Percentiles rank a stretch among this genome's conserved stretches.
phyloP scores from a whole-genome alignment of 2,113 vertebrate genomes.

The Albula glossodonta region DNA sequence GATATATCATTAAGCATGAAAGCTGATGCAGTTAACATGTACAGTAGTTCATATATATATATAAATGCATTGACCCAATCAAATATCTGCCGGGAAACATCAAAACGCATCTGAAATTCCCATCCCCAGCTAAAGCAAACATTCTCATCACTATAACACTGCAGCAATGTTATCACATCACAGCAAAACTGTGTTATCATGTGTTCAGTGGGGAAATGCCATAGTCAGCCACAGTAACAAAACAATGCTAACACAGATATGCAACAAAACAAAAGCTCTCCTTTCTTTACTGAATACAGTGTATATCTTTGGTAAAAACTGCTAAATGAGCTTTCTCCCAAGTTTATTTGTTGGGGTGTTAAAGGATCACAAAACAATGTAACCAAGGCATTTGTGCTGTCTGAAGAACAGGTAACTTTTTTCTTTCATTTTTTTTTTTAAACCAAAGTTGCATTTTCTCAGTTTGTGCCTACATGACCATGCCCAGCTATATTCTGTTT shows the following conservation, averaged over 20 bases:
- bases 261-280: slow-evolving; percentile 47
- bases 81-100: not conserved
- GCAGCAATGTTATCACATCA: slow-evolving; percentile 2
- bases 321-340: slow-evolving; percentile 21
- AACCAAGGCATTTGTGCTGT: slow-evolving; percentile 74
- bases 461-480: slow-evolving; percentile 39
- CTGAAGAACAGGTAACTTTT: not conserved
- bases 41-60: not conserved
- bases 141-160: not conserved
- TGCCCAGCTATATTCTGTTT: slow-evolving; percentile 12
- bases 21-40: not conserved
- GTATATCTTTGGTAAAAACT: slow-evolving; percentile 75
- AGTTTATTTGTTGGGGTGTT: slow-evolving; percentile 18
- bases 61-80: not conserved
- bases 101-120: not conserved
- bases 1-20: not conserved
- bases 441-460: slow-evolving; percentile 24
- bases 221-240: slow-evolving; percentile 36
- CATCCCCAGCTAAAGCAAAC: not conserved
- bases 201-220: not conserved
- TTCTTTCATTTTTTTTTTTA: not conserved
- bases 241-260: slow-evolving; percentile 70
- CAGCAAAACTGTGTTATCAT: not conserved
- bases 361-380: slow-evolving; percentile 53
- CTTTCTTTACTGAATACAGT: slow-evolving; percentile 67